These are phyloP conservation scores for Stenurella melanura DNA, from an alignment of 2,888 invertebrate species.

Conservation along the genomic window DNA sequence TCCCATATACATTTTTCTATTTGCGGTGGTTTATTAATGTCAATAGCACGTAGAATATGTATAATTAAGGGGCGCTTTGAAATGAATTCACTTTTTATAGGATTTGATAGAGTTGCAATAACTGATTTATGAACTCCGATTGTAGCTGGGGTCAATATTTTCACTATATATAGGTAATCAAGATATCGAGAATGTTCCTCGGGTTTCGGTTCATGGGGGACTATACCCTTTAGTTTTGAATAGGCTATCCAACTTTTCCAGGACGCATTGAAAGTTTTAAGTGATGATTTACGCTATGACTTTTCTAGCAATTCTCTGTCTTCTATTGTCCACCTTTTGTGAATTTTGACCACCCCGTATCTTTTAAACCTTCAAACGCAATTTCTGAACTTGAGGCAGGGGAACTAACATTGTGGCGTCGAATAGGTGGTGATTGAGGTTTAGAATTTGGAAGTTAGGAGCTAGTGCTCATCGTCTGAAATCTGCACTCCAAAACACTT, in stretches of 20 bases:
- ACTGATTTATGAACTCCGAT: slow-evolving; percentile 59
- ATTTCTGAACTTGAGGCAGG: slow-evolving; percentile 50
- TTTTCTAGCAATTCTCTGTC: slow-evolving; percentile 45
- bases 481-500: slow-evolving; percentile 60
- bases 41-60: slow-evolving; percentile 53
- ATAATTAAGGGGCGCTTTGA: slow-evolving; percentile 49
- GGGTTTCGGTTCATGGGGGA: slow-evolving; percentile 31
- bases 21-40: slow-evolving; percentile 25
- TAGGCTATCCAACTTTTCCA: slow-evolving; percentile 49
- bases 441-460: slow-evolving; percentile 42
- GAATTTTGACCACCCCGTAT: slow-evolving; percentile 57
- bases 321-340: slow-evolving; percentile 50
- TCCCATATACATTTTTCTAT: slow-evolving; percentile 41
- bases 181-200: slow-evolving; percentile 45
- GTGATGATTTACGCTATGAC: slow-evolving; percentile 48
- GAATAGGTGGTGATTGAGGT: slow-evolving; percentile 46
- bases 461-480: slow-evolving; percentile 36
- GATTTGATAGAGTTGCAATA: slow-evolving; percentile 54
- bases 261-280: slow-evolving; percentile 47
- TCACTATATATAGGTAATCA: slow-evolving; percentile 45
- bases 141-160: slow-evolving; percentile 51
- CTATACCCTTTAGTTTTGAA: slow-evolving; percentile 21
- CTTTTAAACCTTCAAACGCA: slow-evolving; percentile 60
- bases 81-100: slow-evolving; percentile 22
- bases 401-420: slow-evolving; percentile 47